Evolutionary conservation across 2,888 invertebrate genomes (phyloP), one percentile per base, ranked within the genome.

Genomic region (Lycocerus yunnanus): DNA sequence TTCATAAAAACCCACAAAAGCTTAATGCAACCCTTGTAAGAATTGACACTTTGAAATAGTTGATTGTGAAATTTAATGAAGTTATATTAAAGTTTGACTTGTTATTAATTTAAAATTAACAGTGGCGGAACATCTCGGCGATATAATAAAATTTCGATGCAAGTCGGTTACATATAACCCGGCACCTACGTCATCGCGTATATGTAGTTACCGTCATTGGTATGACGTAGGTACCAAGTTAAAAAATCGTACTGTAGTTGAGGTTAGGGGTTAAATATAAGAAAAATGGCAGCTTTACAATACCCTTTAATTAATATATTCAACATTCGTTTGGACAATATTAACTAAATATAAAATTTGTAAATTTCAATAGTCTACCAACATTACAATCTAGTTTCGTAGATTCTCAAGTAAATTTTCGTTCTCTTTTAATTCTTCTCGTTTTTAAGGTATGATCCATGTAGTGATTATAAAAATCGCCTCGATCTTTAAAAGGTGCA

Each of bases 401-500:
- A 27, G 13, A 43, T 43, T n/a, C 43, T 43, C 43, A 43, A 43
- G 8, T 43, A 43, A 43, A n/a, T 43, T n/a, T 43, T 43, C 2
- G 1, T 43, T n/a, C 43, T 43, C n/a, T n/a, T 43, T 43, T 43
- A 1, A 5, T 43, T 43, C 43, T 43, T n/a, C 43, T 43, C 2
- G 43, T n/a, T 43, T n/a, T 43, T n/a, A 11, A 10, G 1, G 69
- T 73, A 15, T 72, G 76, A 14, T 58, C 60, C 18, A 76, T 68
- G 24, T 68, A 74, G 14, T 74, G 74, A 66, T 74, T 71, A 24
- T 74, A 74, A 71, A 74, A 74, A 16, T 63, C 68, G 11, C 63
- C 20, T 63, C 71, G 18, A 63, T 74, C 74, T 6, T 27, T 71
- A 60, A 74, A 74, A 0, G 61, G 18, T 9, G 65, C 66, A 43